phyloP scores from a whole-genome alignment of 2,797 vertebrate genomes.

The Agapornis canus region DNA sequence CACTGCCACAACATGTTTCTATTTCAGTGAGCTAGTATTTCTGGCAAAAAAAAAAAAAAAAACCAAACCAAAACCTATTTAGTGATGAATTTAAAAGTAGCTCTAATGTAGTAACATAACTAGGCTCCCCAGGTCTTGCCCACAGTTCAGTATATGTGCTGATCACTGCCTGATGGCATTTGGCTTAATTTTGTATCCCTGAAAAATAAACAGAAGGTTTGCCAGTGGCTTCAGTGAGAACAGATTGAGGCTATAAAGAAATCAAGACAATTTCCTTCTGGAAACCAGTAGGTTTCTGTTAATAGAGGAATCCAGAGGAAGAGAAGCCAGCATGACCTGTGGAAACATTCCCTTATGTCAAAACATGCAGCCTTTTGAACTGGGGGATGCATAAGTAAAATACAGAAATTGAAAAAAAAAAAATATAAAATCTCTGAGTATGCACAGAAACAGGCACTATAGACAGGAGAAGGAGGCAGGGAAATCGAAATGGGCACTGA shows the following conservation, averaged over 20 bases:
- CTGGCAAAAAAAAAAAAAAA: not conserved
- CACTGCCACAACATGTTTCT: not conserved
- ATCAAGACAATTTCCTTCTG: constrained; percentile 40
- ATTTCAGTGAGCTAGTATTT: not conserved
- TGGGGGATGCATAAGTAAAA: not conserved
- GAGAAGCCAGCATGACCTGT: not conserved
- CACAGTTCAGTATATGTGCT: not conserved
- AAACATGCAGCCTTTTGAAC: constrained; percentile 10
- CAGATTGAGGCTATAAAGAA: constrained; percentile 38
- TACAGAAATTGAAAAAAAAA: not conserved
- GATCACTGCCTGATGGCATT: constrained; percentile 46
- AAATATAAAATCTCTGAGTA: not conserved
- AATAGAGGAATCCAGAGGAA: constrained; percentile 17
- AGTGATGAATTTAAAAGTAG: constrained; percentile 11
- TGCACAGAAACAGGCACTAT: not conserved
- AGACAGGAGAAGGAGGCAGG: not conserved
- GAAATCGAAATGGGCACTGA: not conserved
- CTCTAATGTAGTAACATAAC: constrained; percentile 3
- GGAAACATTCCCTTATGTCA: constrained; percentile 21
- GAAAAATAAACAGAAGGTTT: constrained; percentile 45
- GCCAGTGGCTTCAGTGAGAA: constrained; percentile 17
- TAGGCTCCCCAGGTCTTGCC: not conserved
- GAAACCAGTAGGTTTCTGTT: constrained; percentile 13
- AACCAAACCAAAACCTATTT: not conserved
- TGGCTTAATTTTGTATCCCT: constrained; percentile 14